Evolutionary conservation across 2,113 vertebrate genomes (phyloP).

Genomic region (Sturnus vulgaris): DNA sequence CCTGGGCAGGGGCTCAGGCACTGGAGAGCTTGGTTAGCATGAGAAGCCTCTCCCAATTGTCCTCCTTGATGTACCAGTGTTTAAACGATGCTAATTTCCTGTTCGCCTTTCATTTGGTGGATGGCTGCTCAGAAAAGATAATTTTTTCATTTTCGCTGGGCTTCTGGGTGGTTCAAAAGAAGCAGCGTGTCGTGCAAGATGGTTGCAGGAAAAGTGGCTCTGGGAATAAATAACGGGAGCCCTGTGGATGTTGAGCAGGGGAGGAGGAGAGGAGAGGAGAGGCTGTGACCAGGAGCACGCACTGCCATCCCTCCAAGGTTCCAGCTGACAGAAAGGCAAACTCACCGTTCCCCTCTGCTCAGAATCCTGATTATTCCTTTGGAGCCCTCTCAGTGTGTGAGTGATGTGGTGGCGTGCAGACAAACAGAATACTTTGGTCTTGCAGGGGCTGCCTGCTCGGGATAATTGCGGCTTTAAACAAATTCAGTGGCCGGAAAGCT

Average conservation of each 20-base stretch:
- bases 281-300: background rate
- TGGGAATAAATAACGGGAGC: background rate
- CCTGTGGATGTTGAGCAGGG: background rate
- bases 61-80: background rate
- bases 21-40: background rate
- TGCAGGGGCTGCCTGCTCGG: slow-evolving; percentile 46
- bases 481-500: slow-evolving; percentile 35
- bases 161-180: background rate
- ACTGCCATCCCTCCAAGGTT: background rate
- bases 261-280: background rate
- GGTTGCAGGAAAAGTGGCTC: background rate
- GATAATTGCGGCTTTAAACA: slow-evolving; percentile 47
- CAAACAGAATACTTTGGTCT: background rate
- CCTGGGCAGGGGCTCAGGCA: background rate
- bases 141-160: background rate
- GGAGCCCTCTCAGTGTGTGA: background rate
- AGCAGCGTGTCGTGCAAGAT: background rate
- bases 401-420: background rate
- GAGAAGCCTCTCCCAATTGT: background rate
- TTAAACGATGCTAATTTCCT: background rate
- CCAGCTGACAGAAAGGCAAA: background rate
- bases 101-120: background rate
- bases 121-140: background rate
- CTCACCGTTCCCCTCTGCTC: background rate
- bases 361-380: background rate